Evolutionary conservation across 2,113 vertebrate species (phyloP), one percentile per base, ranked within the genome.

Genomic region (Gavialis gangeticus): DNA sequence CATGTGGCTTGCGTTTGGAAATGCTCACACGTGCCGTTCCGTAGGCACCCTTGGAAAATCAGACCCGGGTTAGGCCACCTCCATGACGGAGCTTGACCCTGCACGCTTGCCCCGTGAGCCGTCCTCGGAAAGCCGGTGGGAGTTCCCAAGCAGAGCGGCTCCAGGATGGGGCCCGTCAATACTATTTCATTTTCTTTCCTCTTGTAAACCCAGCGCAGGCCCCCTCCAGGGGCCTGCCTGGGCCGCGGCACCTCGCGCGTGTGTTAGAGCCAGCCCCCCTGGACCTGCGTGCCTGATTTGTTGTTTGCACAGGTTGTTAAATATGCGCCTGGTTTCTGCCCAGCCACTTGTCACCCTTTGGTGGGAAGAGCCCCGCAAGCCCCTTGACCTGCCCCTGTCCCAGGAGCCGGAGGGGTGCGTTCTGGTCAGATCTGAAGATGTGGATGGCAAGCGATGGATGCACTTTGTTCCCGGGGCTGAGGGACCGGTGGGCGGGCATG

Each of bases 1-100:
- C 21, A 18, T 71, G 9, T 4, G 46, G 46, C 12, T 12, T 21
- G 59, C 21, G 34, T 71, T 12, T 4, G 4, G 63, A 5, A 30
- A 30, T 3, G 77, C 22, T 34, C 6, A 6, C 1, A 1, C 34
- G 16, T 28, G 34, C 1, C 0, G 7, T 0, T 14, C 22, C 12
- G 37, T 22, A 37, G 67, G 46, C 25, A 37, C 69, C 46, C 30
- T 46, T 21, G 34, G 69, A 73, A 46, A 25, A 73, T 73, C 30
- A 73, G 34, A 24, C 24, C 69, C 34, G 37, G 12, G 22, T 11
- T 78, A 30, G 37, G 14, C 34, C 67, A 14, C 34, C 67, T 71
- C 34, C 37, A 17, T 5, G 7, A 21, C 37, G 14, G 34, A 46
- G 37, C 34, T 22, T 6, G 8, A 71, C 37, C 67, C 30, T 71